Percentiles rank a stretch among this genome's conserved stretches.
Conservation (phyloP, 2,797 vertebrate species). For the Hybognathus amarus region DNA sequence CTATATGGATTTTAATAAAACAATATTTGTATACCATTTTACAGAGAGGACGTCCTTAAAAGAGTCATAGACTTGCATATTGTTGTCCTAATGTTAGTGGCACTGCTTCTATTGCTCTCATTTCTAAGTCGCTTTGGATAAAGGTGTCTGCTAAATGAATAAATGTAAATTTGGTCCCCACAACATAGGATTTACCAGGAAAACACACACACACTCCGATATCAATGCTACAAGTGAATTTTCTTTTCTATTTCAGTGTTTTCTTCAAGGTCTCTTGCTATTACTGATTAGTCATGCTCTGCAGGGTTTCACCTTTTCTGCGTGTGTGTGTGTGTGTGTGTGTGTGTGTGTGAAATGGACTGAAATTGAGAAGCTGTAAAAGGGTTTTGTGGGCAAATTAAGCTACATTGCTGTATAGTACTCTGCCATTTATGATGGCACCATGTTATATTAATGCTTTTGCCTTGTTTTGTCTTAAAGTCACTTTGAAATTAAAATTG, state of each 20-base stretch:
- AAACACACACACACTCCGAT: background rate
- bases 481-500: background rate
- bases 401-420: background rate
- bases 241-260: background rate
- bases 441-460: conserved; percentile 3
- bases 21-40: background rate
- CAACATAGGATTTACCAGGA: too few relatives aligned
- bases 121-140: too few relatives aligned
- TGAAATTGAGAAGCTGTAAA: too few relatives aligned
- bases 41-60: background rate
- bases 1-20: too few relatives aligned
- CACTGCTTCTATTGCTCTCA: too few relatives aligned
- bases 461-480: background rate
- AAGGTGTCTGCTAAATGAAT: too few relatives aligned
- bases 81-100: too few relatives aligned
- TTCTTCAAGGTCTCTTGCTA: background rate
- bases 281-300: background rate
- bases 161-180: too few relatives aligned
- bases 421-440: background rate
- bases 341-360: too few relatives aligned
- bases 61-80: too few relatives aligned
- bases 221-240: background rate
- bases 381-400: background rate
- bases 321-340: too few relatives aligned
- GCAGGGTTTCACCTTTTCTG: background rate